A percentile compares a stretch with the other conserved stretches of the same genome.
Conservation (phyloP, 2,797 vertebrate species). For the Synaphobranchus kaupii region DNA sequence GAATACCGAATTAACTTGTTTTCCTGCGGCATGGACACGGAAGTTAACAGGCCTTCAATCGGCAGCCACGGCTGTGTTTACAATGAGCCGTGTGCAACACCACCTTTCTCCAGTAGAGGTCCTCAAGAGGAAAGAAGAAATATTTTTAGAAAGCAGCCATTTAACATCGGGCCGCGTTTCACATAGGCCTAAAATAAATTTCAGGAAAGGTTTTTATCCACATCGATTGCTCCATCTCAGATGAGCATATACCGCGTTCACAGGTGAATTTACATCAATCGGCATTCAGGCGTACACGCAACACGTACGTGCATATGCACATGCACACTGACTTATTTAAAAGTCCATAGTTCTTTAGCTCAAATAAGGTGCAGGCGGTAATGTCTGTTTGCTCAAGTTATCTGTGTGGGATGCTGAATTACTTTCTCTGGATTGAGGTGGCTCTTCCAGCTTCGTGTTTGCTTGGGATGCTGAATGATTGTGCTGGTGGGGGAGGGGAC, state of each 20-base stretch:
- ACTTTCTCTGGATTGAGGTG: neutral
- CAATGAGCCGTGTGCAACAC: neutral
- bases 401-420: neutral
- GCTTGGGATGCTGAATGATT: neutral
- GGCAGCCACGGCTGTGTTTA: neutral
- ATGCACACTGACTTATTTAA: neutral
- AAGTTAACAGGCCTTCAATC: neutral
- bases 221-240: neutral
- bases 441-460: neutral
- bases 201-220: neutral
- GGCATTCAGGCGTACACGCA: neutral
- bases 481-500: neutral
- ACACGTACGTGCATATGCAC: neutral
- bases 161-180: neutral
- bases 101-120: constrained; percentile 8
- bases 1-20: neutral
- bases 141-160: constrained; percentile 11
- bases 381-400: neutral
- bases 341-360: neutral
- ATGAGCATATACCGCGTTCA: neutral
- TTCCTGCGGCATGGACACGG: neutral
- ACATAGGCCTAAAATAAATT: neutral
- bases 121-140: constrained; percentile 1
- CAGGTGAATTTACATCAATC: too few relatives aligned
- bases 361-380: neutral